Conservation (phyloP, 2,797 vertebrate species). For the Pelochelys cantorii region DNA sequence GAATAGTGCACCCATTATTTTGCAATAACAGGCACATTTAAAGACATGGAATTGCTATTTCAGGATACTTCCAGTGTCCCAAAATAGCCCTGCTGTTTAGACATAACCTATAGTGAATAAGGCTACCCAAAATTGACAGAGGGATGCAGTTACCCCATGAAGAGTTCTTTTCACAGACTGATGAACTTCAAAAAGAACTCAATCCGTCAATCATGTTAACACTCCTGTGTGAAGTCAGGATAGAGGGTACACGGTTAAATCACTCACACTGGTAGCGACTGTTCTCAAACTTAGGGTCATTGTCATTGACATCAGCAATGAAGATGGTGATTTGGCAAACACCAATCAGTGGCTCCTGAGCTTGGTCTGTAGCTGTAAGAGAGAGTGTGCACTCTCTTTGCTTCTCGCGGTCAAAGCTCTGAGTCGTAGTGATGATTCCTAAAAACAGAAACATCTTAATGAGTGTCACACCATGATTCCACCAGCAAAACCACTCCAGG, state of each 20-base stretch:
- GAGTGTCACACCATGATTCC: not conserved
- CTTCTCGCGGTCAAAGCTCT: conserved; percentile 90
- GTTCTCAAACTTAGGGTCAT: conserved; percentile 91
- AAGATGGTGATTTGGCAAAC: conserved; percentile 87
- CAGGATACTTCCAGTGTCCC: too few species aligned
- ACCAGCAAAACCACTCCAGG: not conserved
- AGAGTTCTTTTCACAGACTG: not conserved
- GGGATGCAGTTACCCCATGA: not conserved
- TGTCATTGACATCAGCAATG: conserved; percentile 91
- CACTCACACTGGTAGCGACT: conserved; percentile 91
- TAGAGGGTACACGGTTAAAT: not conserved
- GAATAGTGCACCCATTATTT: too few species aligned
- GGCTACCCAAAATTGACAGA: not conserved
- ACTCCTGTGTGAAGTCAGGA: not conserved
- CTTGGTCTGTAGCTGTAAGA: conserved; percentile 90
- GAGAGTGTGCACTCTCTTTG: conserved; percentile 86
- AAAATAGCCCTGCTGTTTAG: too few species aligned
- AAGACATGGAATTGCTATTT: too few species aligned
- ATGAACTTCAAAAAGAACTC: not conserved
- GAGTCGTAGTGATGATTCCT: conserved; percentile 87
- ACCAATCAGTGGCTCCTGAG: conserved; percentile 88
- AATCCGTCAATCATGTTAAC: not conserved
- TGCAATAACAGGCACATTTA: too few species aligned
- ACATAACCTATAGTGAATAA: not conserved
- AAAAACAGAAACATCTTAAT: conserved; percentile 35